These are phyloP conservation scores for Drosophila prostipennis DNA, from an alignment of 2,888 invertebrate species.

Conservation along the genomic window DNA sequence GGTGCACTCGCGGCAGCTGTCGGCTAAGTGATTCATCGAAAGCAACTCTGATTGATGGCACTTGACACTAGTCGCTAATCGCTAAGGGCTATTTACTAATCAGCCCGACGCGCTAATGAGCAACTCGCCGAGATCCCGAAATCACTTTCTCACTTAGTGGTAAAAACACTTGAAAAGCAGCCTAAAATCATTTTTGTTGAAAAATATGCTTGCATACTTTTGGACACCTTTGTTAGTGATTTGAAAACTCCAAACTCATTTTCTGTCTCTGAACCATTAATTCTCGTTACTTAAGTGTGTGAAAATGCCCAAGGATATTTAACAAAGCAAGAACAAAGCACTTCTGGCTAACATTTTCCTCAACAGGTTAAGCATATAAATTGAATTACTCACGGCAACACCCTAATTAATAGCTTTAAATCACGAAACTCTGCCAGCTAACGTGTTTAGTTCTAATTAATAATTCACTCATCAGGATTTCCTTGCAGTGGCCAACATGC, in stretches of 20 bases:
- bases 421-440: slow-evolving; percentile 1
- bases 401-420: background rate
- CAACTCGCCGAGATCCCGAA: slow-evolving; percentile 13
- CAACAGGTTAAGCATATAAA: background rate
- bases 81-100: slow-evolving; percentile 36
- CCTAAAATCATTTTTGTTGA: too few species aligned
- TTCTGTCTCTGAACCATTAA: too few species aligned
- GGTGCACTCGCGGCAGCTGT: slow-evolving; percentile 20
- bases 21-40: slow-evolving; percentile 43
- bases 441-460: slow-evolving; percentile 1
- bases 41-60: slow-evolving; percentile 40
- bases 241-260: background rate
- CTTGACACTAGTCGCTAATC: slow-evolving; percentile 38
- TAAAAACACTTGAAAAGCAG: too few species aligned
- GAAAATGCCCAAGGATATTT: background rate
- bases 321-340: background rate
- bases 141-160: background rate
- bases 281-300: background rate
- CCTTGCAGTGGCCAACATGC: background rate
- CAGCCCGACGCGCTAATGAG: slow-evolving; percentile 31
- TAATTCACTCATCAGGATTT: background rate
- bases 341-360: background rate
- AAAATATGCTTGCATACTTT: too few species aligned
- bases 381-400: slow-evolving; percentile 1
- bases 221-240: too few species aligned